Evolutionary conservation across 1,140 invertebrate species (phyloP).

Genomic region (Microplitis mediator): DNA sequence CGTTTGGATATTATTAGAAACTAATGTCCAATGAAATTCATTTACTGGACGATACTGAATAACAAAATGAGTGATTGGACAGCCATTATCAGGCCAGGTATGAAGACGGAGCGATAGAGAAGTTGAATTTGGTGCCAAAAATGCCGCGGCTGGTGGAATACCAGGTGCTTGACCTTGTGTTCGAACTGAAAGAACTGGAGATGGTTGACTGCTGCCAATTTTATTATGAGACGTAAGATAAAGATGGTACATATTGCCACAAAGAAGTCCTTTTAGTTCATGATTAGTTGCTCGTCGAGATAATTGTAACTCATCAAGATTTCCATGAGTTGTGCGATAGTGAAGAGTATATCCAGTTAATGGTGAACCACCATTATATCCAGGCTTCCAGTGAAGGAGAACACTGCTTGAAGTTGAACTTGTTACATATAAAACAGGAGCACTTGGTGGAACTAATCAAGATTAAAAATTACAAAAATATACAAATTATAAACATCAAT

Average conservation of each 20-base stretch:
- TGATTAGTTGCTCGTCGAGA: slow-evolving; percentile 70
- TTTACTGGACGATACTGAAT: slow-evolving; percentile 73
- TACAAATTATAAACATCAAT: neutral
- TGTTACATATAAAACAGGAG: slow-evolving; percentile 74
- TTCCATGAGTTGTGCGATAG: slow-evolving; percentile 69
- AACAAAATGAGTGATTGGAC: slow-evolving; percentile 77
- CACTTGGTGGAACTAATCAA: slow-evolving; percentile 67
- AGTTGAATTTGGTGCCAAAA: slow-evolving; percentile 74
- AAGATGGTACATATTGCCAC: slow-evolving; percentile 77
- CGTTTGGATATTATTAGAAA: slow-evolving; percentile 73
- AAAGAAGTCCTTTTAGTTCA: slow-evolving; percentile 72
- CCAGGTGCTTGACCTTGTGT: slow-evolving; percentile 77
- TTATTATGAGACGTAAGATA: slow-evolving; percentile 75
- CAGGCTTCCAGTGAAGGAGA: slow-evolving; percentile 73
- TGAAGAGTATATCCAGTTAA: slow-evolving; percentile 72
- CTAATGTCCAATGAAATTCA: slow-evolving; percentile 68
- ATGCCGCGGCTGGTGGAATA: slow-evolving; percentile 67
- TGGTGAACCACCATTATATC: slow-evolving; percentile 72
- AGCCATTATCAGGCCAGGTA: slow-evolving; percentile 81
- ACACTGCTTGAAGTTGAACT: slow-evolving; percentile 75
- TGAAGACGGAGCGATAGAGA: slow-evolving; percentile 73
- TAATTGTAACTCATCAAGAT: slow-evolving; percentile 69
- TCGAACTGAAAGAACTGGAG: slow-evolving; percentile 70
- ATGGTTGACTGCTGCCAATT: slow-evolving; percentile 74
- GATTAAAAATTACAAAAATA: slow-evolving; percentile 27